A percentile compares a stretch with the other conserved stretches of the same genome.
These are phyloP conservation scores for Rugalucina vietnamica DNA, from an alignment of 2,888 invertebrate genomes.

Conservation along the genomic window DNA sequence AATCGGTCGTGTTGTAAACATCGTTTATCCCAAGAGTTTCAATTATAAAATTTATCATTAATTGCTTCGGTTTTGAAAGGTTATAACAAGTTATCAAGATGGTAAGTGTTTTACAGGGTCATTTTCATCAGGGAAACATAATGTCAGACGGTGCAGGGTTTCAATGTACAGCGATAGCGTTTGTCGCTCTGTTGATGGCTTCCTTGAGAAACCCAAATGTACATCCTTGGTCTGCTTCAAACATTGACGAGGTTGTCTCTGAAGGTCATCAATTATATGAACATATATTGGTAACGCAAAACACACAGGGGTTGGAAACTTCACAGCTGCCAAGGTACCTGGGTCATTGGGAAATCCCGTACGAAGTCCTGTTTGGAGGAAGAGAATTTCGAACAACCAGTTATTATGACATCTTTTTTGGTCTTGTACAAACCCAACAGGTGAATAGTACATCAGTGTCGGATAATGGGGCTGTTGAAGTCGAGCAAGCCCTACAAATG, in stretches of 20 bases:
- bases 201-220: neutral
- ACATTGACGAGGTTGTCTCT: neutral
- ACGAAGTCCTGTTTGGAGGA: neutral
- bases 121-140: conserved; percentile 35
- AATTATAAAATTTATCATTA: no score
- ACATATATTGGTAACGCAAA: neutral
- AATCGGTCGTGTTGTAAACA: no score
- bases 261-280: neutral
- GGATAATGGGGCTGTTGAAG: neutral
- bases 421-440: neutral
- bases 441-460: neutral
- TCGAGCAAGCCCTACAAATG: neutral
- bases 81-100: no score
- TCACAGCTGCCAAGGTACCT: neutral
- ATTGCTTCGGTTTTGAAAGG: no score
- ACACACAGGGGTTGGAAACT: no score
- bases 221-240: neutral
- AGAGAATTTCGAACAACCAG: neutral
- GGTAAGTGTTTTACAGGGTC: conserved; percentile 27
- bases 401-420: conserved; percentile 19
- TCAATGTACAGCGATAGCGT: conserved; percentile 48
- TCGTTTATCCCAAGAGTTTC: no score
- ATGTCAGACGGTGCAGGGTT: conserved; percentile 26
- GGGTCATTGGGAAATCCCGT: conserved; percentile 15
- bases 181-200: conserved; percentile 5